Base-by-base conservation (phyloP, 2,113 vertebrate species). In the Epinephelus cyanopodus region DNA sequence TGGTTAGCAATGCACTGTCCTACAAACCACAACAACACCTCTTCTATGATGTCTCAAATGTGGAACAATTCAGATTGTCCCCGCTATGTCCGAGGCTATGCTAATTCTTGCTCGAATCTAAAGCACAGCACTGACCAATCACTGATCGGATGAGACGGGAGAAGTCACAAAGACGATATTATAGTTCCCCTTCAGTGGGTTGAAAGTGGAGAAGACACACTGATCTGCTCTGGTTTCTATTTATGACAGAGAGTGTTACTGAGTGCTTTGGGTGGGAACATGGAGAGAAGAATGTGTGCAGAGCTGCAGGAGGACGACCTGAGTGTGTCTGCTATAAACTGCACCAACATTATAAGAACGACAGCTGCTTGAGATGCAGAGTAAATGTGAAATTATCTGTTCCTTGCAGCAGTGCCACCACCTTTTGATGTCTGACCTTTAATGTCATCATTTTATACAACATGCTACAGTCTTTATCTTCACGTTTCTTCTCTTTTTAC, bases 1-100 rank as follows among this genome's bases (percentile, higher is more conserved):
- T 87, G 83, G 88, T 92, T 93, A 74, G 88, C 68, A 61, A 89
- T 52, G 88, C 74, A 62, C 75, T 48, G 89, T 83, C 82, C 84
- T 74, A 71, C 81, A 87, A 87, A 86, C 76, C 67, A 63, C 70
- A 60, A 79, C 67, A 70, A 80, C 75, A 76, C 68, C 67, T 76
- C 66, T 70, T 68, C 70, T 89, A 82, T 87, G 71, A 89, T 82
- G 73, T 52, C 74, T 85, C 45, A 66, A 74, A 90, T 71, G 87
- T 83, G 85, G 84, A 91, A 92, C 74, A 64, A 79, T 83, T 80
- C 66, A 37, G 3, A 93, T 91, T 93, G 47, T 83, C 77, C 57
- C 80, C 5, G 63, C 86, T 27, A 3, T 66, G 87, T 77, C 85
- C 76, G 72, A 85, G 84, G 74, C 58, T 56, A 69, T 80, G 84